Evolutionary conservation across 2,797 vertebrate genomes (phyloP).

Genomic region (Saxicola maurus): DNA sequence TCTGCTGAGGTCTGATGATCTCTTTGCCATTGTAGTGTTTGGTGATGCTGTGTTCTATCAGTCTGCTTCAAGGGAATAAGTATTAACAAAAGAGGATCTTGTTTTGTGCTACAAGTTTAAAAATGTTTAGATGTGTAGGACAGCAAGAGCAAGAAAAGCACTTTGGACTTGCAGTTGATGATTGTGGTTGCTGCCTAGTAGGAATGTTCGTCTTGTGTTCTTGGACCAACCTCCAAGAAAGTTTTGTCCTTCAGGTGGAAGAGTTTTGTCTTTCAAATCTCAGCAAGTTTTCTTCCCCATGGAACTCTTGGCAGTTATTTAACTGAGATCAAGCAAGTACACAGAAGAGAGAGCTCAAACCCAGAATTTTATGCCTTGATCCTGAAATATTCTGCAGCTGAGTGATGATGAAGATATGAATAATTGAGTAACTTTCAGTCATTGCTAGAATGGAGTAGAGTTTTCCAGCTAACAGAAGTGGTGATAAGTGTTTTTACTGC

Average conservation of each 20-base stretch:
- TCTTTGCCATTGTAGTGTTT: background rate
- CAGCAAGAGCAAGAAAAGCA: background rate
- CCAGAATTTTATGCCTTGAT: background rate
- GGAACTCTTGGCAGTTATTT: background rate
- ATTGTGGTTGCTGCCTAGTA: background rate
- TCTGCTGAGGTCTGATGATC: rapidly evolving
- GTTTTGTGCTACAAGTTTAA: background rate
- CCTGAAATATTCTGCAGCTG: conserved; percentile 20
- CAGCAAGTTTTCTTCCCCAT: background rate
- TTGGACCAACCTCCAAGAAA: background rate
- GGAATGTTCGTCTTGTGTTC: background rate
- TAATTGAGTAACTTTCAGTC: conserved; percentile 36
- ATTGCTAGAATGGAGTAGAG: background rate
- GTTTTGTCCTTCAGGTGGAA: background rate
- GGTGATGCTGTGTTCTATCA: background rate
- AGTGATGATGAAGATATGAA: conserved; percentile 9
- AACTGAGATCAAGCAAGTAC: background rate
- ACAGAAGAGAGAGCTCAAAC: background rate
- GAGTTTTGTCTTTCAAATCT: background rate
- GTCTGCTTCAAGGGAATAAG: background rate
- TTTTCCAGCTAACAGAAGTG: conserved; percentile 34
- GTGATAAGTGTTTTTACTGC: conserved; percentile 39
- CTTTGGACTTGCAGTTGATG: background rate
- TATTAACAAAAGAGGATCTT: background rate
- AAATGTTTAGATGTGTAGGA: background rate